Evolutionary conservation across 2,888 invertebrate species (phyloP).

Genomic region (Nemapogon koenigi): DNA sequence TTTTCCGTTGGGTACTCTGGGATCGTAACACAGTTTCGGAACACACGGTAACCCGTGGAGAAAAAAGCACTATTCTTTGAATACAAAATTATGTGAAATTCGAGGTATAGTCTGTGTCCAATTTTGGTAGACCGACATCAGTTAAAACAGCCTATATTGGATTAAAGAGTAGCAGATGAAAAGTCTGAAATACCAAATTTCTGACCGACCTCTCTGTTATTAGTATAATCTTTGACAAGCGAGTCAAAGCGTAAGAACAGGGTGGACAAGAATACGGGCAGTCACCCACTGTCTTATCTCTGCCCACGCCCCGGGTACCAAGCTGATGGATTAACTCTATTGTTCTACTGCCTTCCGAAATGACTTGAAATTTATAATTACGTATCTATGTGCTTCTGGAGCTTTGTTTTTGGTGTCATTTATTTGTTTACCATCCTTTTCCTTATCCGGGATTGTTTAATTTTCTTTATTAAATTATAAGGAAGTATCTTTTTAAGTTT

Average conservation of each 20-base stretch:
- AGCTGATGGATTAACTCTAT: conserved; percentile 64
- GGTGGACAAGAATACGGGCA: conserved; percentile 38
- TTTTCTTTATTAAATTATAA: neutral
- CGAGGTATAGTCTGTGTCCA: too few relatives aligned
- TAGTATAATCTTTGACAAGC: conserved; percentile 27
- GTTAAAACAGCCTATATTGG: too few relatives aligned
- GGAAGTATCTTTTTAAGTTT: neutral
- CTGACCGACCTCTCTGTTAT: conserved; percentile 17
- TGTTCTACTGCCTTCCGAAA: conserved; percentile 50
- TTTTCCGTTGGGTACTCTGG: too few relatives aligned
- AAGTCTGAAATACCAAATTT: too few relatives aligned
- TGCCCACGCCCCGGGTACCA: conserved; percentile 52
- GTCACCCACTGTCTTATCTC: conserved; percentile 61
- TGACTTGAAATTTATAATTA: conserved; percentile 63
- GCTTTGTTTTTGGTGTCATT: conserved; percentile 20
- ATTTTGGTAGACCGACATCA: too few relatives aligned
- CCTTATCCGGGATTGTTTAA: neutral
- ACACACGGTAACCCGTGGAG: too few relatives aligned
- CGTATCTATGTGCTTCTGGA: conserved; percentile 15
- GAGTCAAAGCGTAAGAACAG: conserved; percentile 21
- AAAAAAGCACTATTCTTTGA: too few relatives aligned
- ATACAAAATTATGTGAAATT: too few relatives aligned
- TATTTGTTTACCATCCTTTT: conserved; percentile 27
- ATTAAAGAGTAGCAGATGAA: too few relatives aligned
- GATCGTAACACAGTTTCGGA: too few relatives aligned